These are phyloP conservation scores for Pangasius krempfi DNA, from an alignment of 2,797 vertebrate species.

Conservation along the genomic window DNA sequence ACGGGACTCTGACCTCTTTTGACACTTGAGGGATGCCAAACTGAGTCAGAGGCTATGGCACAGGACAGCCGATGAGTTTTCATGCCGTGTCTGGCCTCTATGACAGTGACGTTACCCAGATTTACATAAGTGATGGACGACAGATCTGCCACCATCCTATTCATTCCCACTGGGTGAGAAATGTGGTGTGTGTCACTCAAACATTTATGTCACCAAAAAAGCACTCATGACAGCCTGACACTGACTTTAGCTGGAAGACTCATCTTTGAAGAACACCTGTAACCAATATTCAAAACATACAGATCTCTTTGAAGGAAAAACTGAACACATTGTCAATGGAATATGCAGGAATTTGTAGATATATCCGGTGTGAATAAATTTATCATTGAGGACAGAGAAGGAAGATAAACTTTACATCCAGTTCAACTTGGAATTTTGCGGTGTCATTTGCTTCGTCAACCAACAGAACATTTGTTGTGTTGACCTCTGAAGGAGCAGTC, in stretches of 20 bases:
- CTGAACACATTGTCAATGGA: background rate
- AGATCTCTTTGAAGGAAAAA: background rate
- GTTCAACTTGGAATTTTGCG: background rate
- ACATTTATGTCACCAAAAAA: constrained; percentile 39
- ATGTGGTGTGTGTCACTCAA: constrained; percentile 36
- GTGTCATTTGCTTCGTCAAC: background rate
- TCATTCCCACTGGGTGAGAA: constrained; percentile 34
- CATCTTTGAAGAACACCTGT: background rate
- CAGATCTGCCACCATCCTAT: constrained; percentile 28
- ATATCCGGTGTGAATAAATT: background rate
- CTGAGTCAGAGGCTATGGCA: constrained; percentile 43
- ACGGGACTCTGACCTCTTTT: constrained; percentile 35
- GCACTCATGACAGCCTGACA: background rate
- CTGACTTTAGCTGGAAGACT: background rate
- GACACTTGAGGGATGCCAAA: constrained; percentile 55
- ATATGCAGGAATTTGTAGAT: background rate
- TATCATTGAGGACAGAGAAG: background rate
- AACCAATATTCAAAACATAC: background rate
- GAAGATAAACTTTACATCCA: background rate
- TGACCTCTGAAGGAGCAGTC: background rate
- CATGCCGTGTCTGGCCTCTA: constrained; percentile 37
- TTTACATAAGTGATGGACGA: constrained; percentile 44
- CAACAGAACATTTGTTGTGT: background rate
- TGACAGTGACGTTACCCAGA: constrained; percentile 44
- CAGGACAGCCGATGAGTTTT: constrained; percentile 52